These are phyloP conservation scores for Drosophila carrolli DNA, from an alignment of 1,140 invertebrate species.

Conservation along the genomic window DNA sequence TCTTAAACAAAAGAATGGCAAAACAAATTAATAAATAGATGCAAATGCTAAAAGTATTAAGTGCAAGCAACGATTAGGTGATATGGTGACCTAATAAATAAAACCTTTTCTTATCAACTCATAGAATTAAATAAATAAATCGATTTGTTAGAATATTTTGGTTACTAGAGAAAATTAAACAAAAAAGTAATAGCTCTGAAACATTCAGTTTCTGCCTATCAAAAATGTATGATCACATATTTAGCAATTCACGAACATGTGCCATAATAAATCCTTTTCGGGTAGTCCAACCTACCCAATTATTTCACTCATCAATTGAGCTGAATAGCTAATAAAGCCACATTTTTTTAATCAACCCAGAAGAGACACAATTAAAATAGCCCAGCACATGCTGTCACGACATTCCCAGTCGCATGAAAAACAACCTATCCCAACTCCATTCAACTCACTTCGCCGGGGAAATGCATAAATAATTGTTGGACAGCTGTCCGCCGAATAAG, in stretches of 20 bases:
- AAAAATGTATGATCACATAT: not conserved
- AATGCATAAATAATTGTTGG: constrained; percentile 46
- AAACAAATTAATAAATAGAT: too few relatives aligned
- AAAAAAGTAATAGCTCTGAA: too few relatives aligned
- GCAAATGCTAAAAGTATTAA: too few relatives aligned
- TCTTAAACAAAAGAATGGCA: too few relatives aligned
- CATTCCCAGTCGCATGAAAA: constrained; percentile 10
- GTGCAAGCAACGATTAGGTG: too few relatives aligned
- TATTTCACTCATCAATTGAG: constrained; percentile 23
- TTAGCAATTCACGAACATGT: not conserved
- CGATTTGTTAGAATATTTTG: too few relatives aligned
- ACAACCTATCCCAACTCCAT: constrained; percentile 18
- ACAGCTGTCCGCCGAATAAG: constrained; percentile 51
- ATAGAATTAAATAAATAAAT: too few relatives aligned
- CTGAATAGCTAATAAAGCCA: constrained; percentile 29
- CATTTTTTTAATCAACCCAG: constrained; percentile 24
- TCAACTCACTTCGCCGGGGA: constrained; percentile 3
- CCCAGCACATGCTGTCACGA: constrained; percentile 16
- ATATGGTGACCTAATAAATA: too few relatives aligned
- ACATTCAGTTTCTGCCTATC: not conserved
- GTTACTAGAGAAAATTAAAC: too few relatives aligned
- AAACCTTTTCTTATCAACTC: too few relatives aligned
- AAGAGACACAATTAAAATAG: constrained; percentile 38
- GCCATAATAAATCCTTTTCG: not conserved
- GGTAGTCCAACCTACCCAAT: constrained; percentile 2